phyloP scores from a whole-genome alignment of 2,113 vertebrate genomes.

The Triplophysa dalaica region DNA sequence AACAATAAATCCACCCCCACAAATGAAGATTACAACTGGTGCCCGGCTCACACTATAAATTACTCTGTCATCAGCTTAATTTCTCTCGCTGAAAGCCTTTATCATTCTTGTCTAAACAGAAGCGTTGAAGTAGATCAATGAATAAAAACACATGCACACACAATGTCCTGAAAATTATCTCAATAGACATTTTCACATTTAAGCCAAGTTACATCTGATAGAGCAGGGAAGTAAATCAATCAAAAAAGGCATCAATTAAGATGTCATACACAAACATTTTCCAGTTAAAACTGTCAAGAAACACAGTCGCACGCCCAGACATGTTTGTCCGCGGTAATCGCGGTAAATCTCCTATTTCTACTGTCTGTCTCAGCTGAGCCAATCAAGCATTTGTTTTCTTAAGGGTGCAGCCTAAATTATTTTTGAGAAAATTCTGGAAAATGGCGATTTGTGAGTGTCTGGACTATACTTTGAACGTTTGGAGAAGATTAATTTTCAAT shows the following conservation, averaged over 20 bases:
- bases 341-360: conserved; percentile 38
- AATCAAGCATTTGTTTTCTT: too few species aligned
- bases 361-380: conserved; percentile 5
- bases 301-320: conserved; percentile 1
- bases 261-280: conserved; percentile 45
- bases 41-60: not conserved
- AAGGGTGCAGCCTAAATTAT: too few species aligned
- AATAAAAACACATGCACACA: not conserved
- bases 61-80: conserved; percentile 33
- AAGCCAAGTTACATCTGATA: conserved; percentile 39
- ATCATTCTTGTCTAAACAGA: conserved; percentile 24
- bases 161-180: conserved; percentile 10
- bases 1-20: conserved; percentile 4
- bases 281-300: conserved; percentile 33
- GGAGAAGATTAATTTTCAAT: too few species aligned
- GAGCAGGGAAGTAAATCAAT: conserved; percentile 43
- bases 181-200: conserved; percentile 37
- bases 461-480: too few species aligned
- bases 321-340: conserved; percentile 40
- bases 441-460: too few species aligned
- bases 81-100: conserved; percentile 15
- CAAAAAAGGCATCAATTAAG: conserved; percentile 48
- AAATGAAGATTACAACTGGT: conserved; percentile 9
- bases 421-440: not conserved
- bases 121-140: not conserved